phyloP scores from a whole-genome alignment of 2,888 invertebrate species.

The Augiades crinisus region DNA sequence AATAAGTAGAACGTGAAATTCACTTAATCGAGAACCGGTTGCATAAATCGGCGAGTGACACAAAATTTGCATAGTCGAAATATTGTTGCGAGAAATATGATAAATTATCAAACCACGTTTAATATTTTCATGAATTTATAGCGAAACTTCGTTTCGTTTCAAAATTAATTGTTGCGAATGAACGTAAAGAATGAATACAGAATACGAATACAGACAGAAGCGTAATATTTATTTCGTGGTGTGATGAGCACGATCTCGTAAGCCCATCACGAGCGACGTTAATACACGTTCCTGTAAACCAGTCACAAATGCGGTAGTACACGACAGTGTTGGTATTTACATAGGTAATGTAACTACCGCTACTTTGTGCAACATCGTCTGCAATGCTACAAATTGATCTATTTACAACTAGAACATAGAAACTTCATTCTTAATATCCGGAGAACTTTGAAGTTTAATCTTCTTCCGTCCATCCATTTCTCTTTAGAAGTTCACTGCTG shows the following conservation, averaged over 20 bases:
- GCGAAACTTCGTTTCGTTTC: background rate
- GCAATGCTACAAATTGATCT: too few relatives aligned
- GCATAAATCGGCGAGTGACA: background rate
- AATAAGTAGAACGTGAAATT: constrained; percentile 12
- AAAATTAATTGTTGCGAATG: background rate
- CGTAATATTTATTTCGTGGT: constrained; percentile 11
- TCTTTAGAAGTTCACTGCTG: too few relatives aligned
- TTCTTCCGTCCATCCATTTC: too few relatives aligned
- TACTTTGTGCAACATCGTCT: too few relatives aligned
- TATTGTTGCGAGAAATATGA: background rate
- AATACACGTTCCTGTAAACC: constrained; percentile 8
- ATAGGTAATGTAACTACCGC: background rate
- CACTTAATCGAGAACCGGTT: background rate
- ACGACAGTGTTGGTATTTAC: background rate
- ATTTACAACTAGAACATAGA: too few relatives aligned
- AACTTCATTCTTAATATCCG: too few relatives aligned
- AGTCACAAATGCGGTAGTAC: constrained; percentile 22
- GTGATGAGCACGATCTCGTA: constrained; percentile 19
- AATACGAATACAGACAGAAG: background rate
- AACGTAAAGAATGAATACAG: background rate
- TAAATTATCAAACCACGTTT: background rate
- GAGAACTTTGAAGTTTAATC: too few relatives aligned
- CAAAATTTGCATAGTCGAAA: constrained; percentile 3
- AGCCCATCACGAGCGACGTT: constrained; percentile 12
- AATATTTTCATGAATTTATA: background rate